Evolutionary conservation across 1,140 invertebrate genomes (phyloP).

Genomic region (Macrotrachela quadricornifera): DNA sequence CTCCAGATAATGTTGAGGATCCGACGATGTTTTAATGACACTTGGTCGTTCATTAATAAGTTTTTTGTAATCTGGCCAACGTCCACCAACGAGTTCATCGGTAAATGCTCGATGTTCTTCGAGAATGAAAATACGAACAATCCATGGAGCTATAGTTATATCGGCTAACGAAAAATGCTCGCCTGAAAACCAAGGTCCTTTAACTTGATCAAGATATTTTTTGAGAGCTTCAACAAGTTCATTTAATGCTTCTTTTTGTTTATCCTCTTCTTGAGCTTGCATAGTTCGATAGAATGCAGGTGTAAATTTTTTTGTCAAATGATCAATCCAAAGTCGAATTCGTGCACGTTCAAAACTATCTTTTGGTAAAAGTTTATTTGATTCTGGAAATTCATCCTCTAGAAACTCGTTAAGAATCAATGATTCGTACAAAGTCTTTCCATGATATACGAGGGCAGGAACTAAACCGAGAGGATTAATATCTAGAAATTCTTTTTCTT

Average conservation of each 20-base stretch:
- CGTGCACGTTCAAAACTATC: conserved; percentile 13
- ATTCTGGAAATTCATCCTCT: conserved; percentile 12
- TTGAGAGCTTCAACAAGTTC: conserved; percentile 11
- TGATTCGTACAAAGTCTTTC: conserved; percentile 14
- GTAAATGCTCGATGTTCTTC: too few species aligned
- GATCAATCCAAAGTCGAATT: conserved; percentile 12
- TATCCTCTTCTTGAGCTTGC: conserved; percentile 10
- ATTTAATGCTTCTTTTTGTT: conserved; percentile 12
- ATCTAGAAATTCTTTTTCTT: conserved; percentile 13
- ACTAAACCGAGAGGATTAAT: conserved; percentile 16
- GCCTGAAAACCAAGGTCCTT: conserved; percentile 13
- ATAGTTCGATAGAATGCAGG: conserved; percentile 12
- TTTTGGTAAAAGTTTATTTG: conserved; percentile 10
- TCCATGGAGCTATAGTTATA: conserved; percentile 13
- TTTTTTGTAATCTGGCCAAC: too few species aligned
- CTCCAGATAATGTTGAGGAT: too few species aligned
- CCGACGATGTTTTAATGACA: too few species aligned
- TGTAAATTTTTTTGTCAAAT: conserved; percentile 13
- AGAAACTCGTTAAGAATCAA: conserved; percentile 14
- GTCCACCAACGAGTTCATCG: too few species aligned
- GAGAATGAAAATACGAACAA: too few species aligned
- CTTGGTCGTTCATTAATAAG: too few species aligned
- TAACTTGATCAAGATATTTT: conserved; percentile 3
- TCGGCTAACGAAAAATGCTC: conserved; percentile 13
- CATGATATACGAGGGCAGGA: conserved; percentile 13